Base-by-base conservation (phyloP, 92 coral and sea anemone species). In the Heliopora coerulea region DNA sequence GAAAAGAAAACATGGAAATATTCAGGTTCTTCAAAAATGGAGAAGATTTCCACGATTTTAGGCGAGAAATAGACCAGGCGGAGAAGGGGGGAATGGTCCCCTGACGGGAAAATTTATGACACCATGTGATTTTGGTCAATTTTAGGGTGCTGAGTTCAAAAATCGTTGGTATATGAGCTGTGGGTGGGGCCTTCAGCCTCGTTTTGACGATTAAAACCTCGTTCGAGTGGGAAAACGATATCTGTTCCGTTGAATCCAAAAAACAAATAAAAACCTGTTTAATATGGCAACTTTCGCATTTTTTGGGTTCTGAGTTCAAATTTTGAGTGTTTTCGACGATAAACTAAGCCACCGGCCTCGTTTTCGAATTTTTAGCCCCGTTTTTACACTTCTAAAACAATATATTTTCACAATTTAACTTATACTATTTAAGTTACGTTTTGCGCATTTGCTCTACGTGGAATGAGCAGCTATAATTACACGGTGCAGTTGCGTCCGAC, bases 141-240 rank as follows among this genome's bases (percentile, higher is more conserved):
- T 62, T 62, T 10, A 46, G 68, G 46, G 68, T 14, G 68, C 49
- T 35, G 68, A 62, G 20, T 62, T 62, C 28, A 24, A 62, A 62
- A 62, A 62, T 62, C 49, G 68, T 32, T 62, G 68, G 68, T 62
- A 62, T 62, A 62, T 46, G 17, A 46, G 49, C 49, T 62, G 48
- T 62, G 68, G 68, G 68, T 46, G 49, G 68, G 49, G 68, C 68
- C 68, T 62, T 62, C 49, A 29, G 68, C 68, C 68, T 62, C 68
- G 49, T 62, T 62, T 60, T 31, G 2, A 40, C 66, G 66, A 3
- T 60, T 60, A 19, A 57, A 8, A 25, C 42, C 42, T 60, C 48
- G 68, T 62, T 62, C 33, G 12, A 21, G 68, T n/a, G 48, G 8
- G 12, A 62, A 62, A 62, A 3, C 48, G 68, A 33, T 62, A 62